Evolutionary conservation across 2,888 invertebrate species (phyloP), one percentile per base, ranked within the genome.

Genomic region (Nineta flava): DNA sequence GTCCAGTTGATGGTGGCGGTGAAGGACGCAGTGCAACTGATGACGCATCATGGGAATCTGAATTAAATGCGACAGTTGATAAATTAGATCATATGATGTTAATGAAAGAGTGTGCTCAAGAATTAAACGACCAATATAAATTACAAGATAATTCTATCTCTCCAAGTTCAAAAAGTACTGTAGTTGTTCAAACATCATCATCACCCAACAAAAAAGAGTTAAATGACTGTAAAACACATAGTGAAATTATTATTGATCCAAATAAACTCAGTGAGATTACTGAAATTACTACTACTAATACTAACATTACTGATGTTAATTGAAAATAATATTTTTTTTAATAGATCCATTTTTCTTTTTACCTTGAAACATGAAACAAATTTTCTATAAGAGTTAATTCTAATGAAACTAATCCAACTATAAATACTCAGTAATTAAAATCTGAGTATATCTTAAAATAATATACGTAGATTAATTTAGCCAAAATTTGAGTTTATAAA

Each of bases 11-110:
- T 59, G 81, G 81, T 16, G 26, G 26, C 3, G 83, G 82, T 55
- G 68, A 71, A 46, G 77, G 79, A 0, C 76, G 76, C 53, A 81
- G 78, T 3, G 79, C 80, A 52, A 26, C 26, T 26, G 26, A 26
- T 26, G 71, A 73, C 53, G 77, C 77, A 49, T 73, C 77, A 1
- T 87, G 86, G 86, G 85, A 85, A 52, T 69, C 77, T 32, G 87
- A 87, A 60, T 63, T 86, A 7, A 83, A 83, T 61, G 79, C 79
- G 46, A 84, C 84, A 0, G 79, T 85, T n/a, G 79, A 85, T 58
- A 84, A 84, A 58, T 65, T 86, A 5, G 85, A 85, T 62, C 81
- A 81, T 57, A 66, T 82, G 42, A 67, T 83, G 60, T 72, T 82
- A 72, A 73, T 81, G 67, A 76, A 79, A 56, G 81, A 81, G 55